A percentile compares a stretch with the other conserved stretches of the same genome.
These are phyloP conservation scores for Aurelia aurita complex sp. Pacific DNA, from an alignment of 30 jellyfish, hydroid and myxozoan genomes.

Conservation along the genomic window DNA sequence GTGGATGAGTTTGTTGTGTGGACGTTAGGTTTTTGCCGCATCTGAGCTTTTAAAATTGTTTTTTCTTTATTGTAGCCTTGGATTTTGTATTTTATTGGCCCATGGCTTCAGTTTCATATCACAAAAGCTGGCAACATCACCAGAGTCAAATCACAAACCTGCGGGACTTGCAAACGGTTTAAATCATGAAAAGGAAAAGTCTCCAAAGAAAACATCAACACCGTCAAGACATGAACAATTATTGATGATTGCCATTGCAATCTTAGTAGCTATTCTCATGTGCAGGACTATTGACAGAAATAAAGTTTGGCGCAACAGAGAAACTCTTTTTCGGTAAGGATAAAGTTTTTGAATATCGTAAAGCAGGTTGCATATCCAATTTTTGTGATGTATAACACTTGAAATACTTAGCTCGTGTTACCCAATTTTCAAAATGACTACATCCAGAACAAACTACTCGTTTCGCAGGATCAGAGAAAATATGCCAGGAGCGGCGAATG, in stretches of 20 bases:
- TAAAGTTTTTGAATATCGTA: too few relatives aligned
- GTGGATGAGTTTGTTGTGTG: too few relatives aligned
- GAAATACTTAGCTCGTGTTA: too few relatives aligned
- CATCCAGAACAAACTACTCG: too few relatives aligned
- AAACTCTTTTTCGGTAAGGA: slow-evolving; percentile 72
- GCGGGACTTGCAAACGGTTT: background rate
- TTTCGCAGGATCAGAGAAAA: too few relatives aligned
- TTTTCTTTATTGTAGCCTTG: slow-evolving; percentile 47
- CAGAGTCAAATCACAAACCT: background rate
- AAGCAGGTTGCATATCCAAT: too few relatives aligned
- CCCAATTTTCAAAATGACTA: too few relatives aligned
- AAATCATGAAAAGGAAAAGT: background rate
- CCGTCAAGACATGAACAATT: background rate
- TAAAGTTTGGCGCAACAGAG: slow-evolving; percentile 86
- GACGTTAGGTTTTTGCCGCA: too few relatives aligned
- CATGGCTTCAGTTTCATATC: slow-evolving; percentile 51
- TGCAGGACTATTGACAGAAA: slow-evolving; percentile 64
- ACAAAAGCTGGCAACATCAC: background rate
- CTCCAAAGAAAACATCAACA: background rate
- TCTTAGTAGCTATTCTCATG: slow-evolving; percentile 20
- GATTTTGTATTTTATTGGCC: slow-evolving; percentile 74
- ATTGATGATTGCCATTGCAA: slow-evolving; percentile 3
- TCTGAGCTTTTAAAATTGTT: too few relatives aligned
- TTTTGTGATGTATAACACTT: too few relatives aligned
- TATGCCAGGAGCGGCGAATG: too few relatives aligned